Conservation (phyloP, 2,888 invertebrate species). For the Lycocerus yunnanus region DNA sequence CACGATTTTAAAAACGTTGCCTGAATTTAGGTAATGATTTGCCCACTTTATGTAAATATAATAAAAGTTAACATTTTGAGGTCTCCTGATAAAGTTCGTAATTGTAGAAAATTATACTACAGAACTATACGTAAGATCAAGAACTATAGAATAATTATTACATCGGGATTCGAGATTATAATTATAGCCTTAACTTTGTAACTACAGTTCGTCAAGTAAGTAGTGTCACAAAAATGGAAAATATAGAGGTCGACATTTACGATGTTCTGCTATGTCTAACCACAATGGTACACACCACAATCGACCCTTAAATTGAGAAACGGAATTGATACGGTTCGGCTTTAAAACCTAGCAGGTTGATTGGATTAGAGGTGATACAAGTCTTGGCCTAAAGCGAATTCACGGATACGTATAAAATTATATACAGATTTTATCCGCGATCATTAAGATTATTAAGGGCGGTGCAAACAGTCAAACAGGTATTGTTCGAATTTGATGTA, state of each 20-base stretch:
- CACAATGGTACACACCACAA: constrained; percentile 43
- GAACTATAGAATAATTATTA: constrained; percentile 53
- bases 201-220: constrained; percentile 46
- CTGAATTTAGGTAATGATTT: neutral
- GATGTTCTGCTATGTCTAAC: constrained; percentile 39
- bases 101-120: constrained; percentile 53
- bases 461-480: constrained; percentile 52
- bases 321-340: constrained; percentile 33
- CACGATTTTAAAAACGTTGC: neutral
- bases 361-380: constrained; percentile 49
- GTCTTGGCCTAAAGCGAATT: constrained; percentile 52
- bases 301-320: constrained; percentile 29
- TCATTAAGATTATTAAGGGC: constrained; percentile 58
- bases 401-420: constrained; percentile 55
- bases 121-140: constrained; percentile 44
- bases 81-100: constrained; percentile 46
- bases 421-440: constrained; percentile 57
- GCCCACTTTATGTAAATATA: neutral
- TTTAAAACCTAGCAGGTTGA: constrained; percentile 37
- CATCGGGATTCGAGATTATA: constrained; percentile 53
- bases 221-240: constrained; percentile 42
- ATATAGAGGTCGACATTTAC: constrained; percentile 34
- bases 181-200: constrained; percentile 51
- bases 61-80: constrained; percentile 38
- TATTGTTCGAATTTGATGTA: constrained; percentile 53